Conservation (phyloP, 2,888 invertebrate species). For the Synanthedon myopaeformis region DNA sequence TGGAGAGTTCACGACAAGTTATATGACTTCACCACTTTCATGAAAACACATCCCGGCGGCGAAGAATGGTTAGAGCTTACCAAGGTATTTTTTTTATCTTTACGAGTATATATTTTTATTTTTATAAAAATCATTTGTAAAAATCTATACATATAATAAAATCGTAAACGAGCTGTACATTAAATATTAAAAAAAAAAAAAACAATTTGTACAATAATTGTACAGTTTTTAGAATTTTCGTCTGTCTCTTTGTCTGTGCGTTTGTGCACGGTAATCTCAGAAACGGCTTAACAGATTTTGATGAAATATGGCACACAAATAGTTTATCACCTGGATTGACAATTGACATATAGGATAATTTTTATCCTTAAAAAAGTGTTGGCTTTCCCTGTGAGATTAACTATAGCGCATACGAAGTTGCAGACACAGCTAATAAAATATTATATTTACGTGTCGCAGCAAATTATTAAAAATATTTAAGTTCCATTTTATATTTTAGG, state of each 20-base stretch:
- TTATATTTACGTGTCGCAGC: too few species aligned
- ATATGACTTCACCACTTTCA: conserved; percentile 87
- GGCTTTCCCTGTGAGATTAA: too few species aligned
- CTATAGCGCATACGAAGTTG: too few species aligned
- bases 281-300: too few species aligned
- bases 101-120: conserved; percentile 1
- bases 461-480: background rate
- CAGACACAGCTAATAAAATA: too few species aligned
- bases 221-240: too few species aligned
- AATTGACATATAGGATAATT: too few species aligned
- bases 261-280: too few species aligned
- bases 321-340: too few species aligned
- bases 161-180: background rate
- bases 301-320: too few species aligned
- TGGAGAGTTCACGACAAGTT: conserved; percentile 83
- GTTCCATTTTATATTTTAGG: conserved; percentile 31
- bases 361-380: too few species aligned
- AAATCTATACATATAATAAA: background rate
- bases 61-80: conserved; percentile 78
- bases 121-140: background rate
- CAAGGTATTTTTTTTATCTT: conserved; percentile 55
- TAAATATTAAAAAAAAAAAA: background rate
- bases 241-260: too few species aligned
- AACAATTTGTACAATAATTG: background rate
- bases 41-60: conserved; percentile 88